A percentile compares a stretch with the other conserved stretches of the same genome.
These are phyloP conservation scores for Nycteola revayana DNA, from an alignment of 2,888 invertebrate genomes.

Conservation along the genomic window DNA sequence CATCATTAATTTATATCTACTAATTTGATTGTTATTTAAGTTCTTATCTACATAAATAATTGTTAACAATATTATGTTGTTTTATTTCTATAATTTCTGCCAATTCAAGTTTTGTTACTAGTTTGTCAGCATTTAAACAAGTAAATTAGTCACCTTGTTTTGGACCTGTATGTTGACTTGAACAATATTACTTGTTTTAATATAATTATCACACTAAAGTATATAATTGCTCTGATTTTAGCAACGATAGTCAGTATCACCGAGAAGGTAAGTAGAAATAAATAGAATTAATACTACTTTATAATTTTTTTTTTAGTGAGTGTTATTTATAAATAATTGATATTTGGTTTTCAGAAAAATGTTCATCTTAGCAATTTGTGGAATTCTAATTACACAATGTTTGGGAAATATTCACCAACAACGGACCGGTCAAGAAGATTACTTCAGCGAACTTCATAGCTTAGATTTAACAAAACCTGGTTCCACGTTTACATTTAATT, in stretches of 20 bases:
- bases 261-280: constrained; percentile 10
- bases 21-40: constrained; percentile 39
- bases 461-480: constrained; percentile 28
- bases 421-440: constrained; percentile 18
- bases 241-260: constrained; percentile 4
- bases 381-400: constrained; percentile 32
- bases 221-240: constrained; percentile 10
- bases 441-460: constrained; percentile 25
- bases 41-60: constrained; percentile 38
- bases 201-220: not conserved
- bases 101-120: too few relatives aligned
- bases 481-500: constrained; percentile 41
- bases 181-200: not conserved
- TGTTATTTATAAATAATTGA: too few relatives aligned
- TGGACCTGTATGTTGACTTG: constrained; percentile 7
- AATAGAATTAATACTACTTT: too few relatives aligned
- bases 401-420: constrained; percentile 25
- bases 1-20: constrained; percentile 29
- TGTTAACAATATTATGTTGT: constrained; percentile 36
- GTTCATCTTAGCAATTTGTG: constrained; percentile 25
- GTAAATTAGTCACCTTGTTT: too few relatives aligned
- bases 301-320: too few relatives aligned
- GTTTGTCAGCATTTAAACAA: too few relatives aligned
- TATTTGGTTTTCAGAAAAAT: constrained; percentile 36
- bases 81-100: constrained; percentile 18